Conservation (phyloP, 2,113 vertebrate genomes). For the Tetrao urogallus region DNA sequence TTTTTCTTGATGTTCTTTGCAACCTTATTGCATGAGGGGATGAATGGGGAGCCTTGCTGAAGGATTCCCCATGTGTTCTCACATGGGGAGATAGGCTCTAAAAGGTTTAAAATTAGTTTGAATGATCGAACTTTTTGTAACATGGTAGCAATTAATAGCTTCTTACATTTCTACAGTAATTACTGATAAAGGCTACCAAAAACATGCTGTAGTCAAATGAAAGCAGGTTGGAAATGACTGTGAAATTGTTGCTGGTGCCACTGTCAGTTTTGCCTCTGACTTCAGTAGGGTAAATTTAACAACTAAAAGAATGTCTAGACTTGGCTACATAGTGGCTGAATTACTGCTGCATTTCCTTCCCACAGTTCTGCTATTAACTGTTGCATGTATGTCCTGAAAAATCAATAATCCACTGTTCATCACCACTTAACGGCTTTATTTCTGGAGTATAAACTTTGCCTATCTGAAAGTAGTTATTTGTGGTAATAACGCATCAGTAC, state of each 20-base stretch:
- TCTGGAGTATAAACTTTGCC: background rate
- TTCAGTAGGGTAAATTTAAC: background rate
- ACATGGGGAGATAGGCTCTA: accelerated
- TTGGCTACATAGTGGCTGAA: background rate
- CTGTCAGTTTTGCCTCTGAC: background rate
- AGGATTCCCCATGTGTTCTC: too few species aligned
- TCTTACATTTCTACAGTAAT: background rate
- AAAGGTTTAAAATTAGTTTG: background rate
- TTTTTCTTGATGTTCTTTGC: background rate
- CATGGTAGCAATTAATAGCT: background rate
- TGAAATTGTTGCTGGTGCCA: background rate
- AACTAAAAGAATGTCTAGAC: background rate
- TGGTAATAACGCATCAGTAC: background rate
- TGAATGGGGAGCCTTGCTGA: background rate
- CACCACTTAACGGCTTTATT: accelerated
- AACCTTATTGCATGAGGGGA: background rate
- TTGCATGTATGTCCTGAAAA: background rate
- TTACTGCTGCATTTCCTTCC: background rate
- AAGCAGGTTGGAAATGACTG: background rate
- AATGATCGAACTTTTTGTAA: background rate
- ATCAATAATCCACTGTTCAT: background rate
- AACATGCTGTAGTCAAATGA: background rate
- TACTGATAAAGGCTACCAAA: background rate
- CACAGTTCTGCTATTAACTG: background rate
- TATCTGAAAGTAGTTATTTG: background rate